These are phyloP conservation scores for Hydropsyche tenuis DNA, from an alignment of 1,140 invertebrate species.

Conservation along the genomic window DNA sequence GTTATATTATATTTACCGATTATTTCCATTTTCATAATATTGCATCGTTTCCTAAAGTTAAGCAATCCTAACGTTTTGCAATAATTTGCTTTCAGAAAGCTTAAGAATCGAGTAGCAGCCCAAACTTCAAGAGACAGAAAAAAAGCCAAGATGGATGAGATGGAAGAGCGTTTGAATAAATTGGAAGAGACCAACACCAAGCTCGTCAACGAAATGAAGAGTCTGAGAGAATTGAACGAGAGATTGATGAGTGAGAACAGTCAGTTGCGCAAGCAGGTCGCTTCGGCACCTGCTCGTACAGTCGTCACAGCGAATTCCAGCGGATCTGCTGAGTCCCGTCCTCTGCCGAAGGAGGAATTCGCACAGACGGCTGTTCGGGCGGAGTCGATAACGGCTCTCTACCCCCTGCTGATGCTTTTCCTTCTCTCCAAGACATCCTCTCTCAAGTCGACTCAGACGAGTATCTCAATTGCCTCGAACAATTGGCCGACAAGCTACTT, in stretches of 20 bases:
- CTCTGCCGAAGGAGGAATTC: conserved; percentile 82
- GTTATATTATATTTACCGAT: too few species aligned
- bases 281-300: conserved; percentile 52
- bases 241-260: conserved; percentile 69
- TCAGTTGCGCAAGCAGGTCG: conserved; percentile 64
- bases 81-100: conserved; percentile 71
- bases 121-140: conserved; percentile 97
- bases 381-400: conserved; percentile 56
- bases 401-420: conserved; percentile 75
- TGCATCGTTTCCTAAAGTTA: too few species aligned
- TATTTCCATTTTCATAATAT: too few species aligned
- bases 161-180: conserved; percentile 75
- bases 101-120: conserved; percentile 97
- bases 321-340: conserved; percentile 82
- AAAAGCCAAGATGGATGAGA: conserved; percentile 88
- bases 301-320: conserved; percentile 61
- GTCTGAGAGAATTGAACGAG: conserved; percentile 71
- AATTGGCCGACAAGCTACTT: conserved; percentile 79
- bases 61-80: too few species aligned
- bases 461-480: conserved; percentile 74
- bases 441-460: conserved; percentile 69
- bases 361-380: conserved; percentile 65
- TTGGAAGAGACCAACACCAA: conserved; percentile 71
- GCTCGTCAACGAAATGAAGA: conserved; percentile 70
- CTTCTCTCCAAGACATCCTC: conserved; percentile 82